Percentiles rank a stretch among this genome's conserved stretches.
These are phyloP conservation scores for Balearica regulorum DNA, from an alignment of 2,797 vertebrate genomes.

Conservation along the genomic window DNA sequence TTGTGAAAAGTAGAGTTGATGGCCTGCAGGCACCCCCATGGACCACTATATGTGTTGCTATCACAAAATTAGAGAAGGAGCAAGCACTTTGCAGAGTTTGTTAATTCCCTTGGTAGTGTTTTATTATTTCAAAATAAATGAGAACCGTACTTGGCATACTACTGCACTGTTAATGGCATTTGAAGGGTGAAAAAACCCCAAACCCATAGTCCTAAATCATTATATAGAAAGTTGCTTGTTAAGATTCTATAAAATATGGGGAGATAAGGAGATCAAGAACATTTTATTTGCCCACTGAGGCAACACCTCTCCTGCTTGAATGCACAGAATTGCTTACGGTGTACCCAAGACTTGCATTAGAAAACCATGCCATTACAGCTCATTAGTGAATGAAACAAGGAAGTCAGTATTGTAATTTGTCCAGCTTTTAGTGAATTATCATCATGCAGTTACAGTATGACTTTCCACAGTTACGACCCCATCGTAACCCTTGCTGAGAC, in stretches of 20 bases:
- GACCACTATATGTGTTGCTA: background rate
- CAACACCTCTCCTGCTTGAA: background rate
- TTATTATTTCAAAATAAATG: background rate
- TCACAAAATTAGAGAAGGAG: background rate
- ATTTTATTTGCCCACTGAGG: background rate
- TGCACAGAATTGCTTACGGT: background rate
- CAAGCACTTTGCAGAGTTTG: background rate
- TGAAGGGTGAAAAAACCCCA: background rate
- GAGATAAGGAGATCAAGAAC: background rate
- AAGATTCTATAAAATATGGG: background rate
- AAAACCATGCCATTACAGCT: background rate
- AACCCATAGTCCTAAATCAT: background rate
- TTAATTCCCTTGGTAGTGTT: background rate
- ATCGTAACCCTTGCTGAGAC: background rate
- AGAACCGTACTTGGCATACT: background rate
- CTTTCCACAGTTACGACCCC: background rate
- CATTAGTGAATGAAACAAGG: background rate
- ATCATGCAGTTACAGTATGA: background rate
- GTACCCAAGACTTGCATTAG: background rate
- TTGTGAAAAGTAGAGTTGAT: background rate
- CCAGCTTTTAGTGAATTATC: background rate
- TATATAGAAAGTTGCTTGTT: background rate
- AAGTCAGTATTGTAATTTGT: background rate
- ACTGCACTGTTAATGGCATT: background rate
- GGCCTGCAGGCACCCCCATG: background rate